A percentile compares a stretch with the other conserved stretches of the same genome.
These are phyloP conservation scores for Trichechus manatus DNA, from an alignment of 2,113 vertebrate genomes.

Conservation along the genomic window DNA sequence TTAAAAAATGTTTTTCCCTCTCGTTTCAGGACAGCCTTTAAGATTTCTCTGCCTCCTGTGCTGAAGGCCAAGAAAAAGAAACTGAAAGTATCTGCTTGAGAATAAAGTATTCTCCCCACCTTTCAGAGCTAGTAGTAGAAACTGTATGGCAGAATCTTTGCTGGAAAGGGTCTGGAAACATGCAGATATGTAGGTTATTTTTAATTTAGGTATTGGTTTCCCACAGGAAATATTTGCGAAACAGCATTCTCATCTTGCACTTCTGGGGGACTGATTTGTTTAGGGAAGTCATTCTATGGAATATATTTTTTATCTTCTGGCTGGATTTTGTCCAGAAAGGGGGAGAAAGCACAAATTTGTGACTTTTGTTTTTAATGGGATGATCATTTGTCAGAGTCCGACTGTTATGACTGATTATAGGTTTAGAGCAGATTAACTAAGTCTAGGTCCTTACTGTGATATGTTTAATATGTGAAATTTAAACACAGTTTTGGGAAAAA, in stretches of 20 bases:
- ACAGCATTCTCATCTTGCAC: not conserved
- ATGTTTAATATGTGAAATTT: not conserved
- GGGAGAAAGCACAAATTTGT: not conserved
- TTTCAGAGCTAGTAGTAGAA: not conserved
- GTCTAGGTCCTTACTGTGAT: not conserved
- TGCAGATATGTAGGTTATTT: too few relatives aligned
- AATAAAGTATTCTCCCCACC: not conserved
- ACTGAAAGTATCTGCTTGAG: constrained; percentile 88
- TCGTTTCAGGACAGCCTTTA: constrained; percentile 95
- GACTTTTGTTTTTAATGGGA: not conserved
- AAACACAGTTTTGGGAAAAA: not conserved
- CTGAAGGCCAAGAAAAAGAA: constrained; percentile 99
- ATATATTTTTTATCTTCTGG: not conserved
- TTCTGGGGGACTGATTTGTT: not conserved
- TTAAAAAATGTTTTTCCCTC: constrained; percentile 4
- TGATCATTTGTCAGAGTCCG: not conserved
- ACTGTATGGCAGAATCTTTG: not conserved
- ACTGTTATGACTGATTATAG: not conserved
- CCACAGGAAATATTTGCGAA: not conserved
- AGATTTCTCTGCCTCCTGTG: constrained; percentile 96
- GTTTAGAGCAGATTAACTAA: not conserved
- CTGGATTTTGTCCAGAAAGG: not conserved
- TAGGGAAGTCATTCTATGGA: not conserved
- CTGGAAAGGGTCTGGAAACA: not conserved
- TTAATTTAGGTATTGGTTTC: constrained; percentile 24